Conservation (phyloP, 2,113 vertebrate species). For the Propithecus coquereli region DNA sequence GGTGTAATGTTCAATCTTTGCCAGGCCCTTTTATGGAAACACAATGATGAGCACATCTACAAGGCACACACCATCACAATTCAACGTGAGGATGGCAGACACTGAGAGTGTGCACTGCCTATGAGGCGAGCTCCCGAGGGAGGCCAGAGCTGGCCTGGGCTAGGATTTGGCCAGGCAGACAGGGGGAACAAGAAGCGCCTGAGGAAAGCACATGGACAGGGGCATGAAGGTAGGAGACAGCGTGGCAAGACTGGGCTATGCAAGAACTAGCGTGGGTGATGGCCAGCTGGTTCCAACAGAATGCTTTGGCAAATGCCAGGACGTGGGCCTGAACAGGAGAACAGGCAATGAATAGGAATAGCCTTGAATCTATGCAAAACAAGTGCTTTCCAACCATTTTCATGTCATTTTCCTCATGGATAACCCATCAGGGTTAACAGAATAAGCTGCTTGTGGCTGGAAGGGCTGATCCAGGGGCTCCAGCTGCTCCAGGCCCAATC, state of each 20-base stretch:
- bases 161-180: background rate
- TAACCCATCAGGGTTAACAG: background rate
- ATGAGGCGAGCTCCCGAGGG: no score
- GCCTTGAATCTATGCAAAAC: rapidly evolving
- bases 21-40: background rate
- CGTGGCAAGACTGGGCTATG: rapidly evolving
- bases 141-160: background rate
- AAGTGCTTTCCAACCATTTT: background rate
- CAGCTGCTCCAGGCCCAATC: background rate
- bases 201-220: background rate
- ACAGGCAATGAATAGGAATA: background rate
- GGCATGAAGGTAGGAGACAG: background rate
- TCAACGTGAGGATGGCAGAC: rapidly evolving
- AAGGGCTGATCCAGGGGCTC: background rate
- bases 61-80: rapidly evolving
- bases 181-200: rapidly evolving
- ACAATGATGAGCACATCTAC: background rate
- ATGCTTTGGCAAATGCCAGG: background rate
- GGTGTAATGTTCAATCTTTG: background rate
- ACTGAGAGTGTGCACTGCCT: rapidly evolving
- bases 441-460: background rate
- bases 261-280: rapidly evolving
- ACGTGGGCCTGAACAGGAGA: rapidly evolving
- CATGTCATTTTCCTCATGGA: background rate
- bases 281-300: background rate